Base-by-base conservation (phyloP, 2,113 vertebrate genomes). In the Phrynosoma platyrhinos region DNA sequence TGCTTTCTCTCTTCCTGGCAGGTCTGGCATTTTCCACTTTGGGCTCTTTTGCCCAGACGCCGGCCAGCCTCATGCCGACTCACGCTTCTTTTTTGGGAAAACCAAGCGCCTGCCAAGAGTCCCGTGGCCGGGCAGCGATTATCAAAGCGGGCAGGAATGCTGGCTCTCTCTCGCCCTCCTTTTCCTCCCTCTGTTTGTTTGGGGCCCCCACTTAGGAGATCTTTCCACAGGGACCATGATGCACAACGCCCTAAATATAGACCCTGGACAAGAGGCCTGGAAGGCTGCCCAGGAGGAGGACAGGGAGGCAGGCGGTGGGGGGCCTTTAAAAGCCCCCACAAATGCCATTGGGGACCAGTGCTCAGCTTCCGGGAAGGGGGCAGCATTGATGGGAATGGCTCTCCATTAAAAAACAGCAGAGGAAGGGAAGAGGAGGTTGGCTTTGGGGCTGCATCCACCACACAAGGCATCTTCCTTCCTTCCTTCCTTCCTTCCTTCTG, bases 241-340 rank as follows among this genome's bases (percentile, higher is more conserved):
- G 79, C 32, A 18, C 23, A 92, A 90, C 91, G 90, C 91, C 93
- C 97, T 97, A 97, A 97, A 97, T 97, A 97, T 97, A 97, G 97
- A 94, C 20, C 2, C 42, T 90, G 93, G 94, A 96, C 92, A 88
- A 94, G 94, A 91, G 89, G 90, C 86, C 93, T 97, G 96, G 96
- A 95, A 91, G 84, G 7, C 78, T 32, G 96, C 96, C 96, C 84
- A 87, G 91, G 9, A 16, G 14, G 9, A 16, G 14, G 55, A 58
- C 10, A 16, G 55, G 14, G 55, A 58, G 55, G 55, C 10, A 12
- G 55, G 55, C 82, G 92, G 74, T 1, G 76, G 32, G 58, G 83
- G 82, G 92, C 92, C 96, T 95, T 97, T 97, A 97, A 96, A 97
- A 96, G 95, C 79, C 68, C 91, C 86, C 14, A 27, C 5, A 2